Conservation (phyloP, 1,140 invertebrate genomes). For the Popillia japonica region DNA sequence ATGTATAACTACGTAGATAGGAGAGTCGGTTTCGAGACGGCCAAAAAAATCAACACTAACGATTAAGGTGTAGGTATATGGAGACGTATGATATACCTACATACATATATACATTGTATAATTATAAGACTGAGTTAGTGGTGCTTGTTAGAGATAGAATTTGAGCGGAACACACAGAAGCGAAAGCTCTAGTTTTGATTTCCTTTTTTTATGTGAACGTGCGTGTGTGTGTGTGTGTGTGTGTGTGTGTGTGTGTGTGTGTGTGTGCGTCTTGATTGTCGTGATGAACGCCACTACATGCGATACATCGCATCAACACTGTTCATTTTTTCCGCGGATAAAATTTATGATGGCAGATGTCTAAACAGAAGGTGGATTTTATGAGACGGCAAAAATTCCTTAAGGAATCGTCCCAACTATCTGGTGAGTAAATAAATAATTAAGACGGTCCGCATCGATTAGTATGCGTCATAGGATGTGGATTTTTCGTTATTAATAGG, state of each 20-base stretch:
- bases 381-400: neutral
- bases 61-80: neutral
- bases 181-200: no score
- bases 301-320: constrained; percentile 4
- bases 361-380: neutral
- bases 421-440: neutral
- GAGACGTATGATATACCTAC: no score
- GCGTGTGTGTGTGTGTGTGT: no score
- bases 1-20: neutral
- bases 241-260: no score
- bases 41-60: neutral
- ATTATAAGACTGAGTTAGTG: neutral
- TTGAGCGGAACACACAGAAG: neutral
- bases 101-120: neutral
- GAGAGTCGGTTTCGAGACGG: neutral
- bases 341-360: neutral
- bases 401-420: neutral
- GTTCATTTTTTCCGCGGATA: neutral
- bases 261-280: neutral
- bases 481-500: no score
- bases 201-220: no score
- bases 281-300: neutral
- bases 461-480: no score
- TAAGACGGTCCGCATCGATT: neutral
- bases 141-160: constrained; percentile 5